Evolutionary conservation across 2,113 vertebrate species (phyloP), one percentile per base, ranked within the genome.

Genomic region (Pholis gunnellus): DNA sequence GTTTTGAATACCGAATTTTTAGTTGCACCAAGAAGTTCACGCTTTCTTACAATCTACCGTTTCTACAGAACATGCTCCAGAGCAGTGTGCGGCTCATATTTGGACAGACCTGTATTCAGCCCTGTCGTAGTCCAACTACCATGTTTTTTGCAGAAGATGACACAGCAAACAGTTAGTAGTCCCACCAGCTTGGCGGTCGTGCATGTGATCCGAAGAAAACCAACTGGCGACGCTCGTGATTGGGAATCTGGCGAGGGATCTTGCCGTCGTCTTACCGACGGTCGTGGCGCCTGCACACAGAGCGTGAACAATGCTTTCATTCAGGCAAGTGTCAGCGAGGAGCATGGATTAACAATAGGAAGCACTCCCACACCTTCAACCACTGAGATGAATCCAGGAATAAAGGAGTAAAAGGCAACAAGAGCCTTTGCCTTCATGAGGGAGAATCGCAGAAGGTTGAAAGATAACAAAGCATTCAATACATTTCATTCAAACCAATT

Each of bases 281-380:
- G 78, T 42, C 77, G 44, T 31, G 48, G 60, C n/a, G 38, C 40
- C 57, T 40, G 60, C 60, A 25, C 25, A 22, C 25, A 61, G 20
- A 79, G 36, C 25, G 75, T 11, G 48, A 70, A 84, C 81, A 91
- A 87, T 68, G 22, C 75, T 31, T 84, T 74, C 71, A 84, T 89
- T 89, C 75, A 86, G 31, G 22, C 61, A 52, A 29, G 70, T 59
- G 83, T 79, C 81, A 67, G 63, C 69, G 60, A 64, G 65, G 31
- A 80, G 75, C 17, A 22, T 0, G 54, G 74, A 65, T 66, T 56
- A 75, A 86, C 78, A 86, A 85, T 57, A 68, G 74, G 9, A 54
- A 61, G 22, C 50, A 25, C 76, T 52, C 88, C 72, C 84, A 85
- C 85, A 61, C 78, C 48, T 84, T 52, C 63, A 54, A 9, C 72